These are phyloP conservation scores for Epistrophe eligans DNA, from an alignment of 2,888 invertebrate genomes.

Conservation along the genomic window DNA sequence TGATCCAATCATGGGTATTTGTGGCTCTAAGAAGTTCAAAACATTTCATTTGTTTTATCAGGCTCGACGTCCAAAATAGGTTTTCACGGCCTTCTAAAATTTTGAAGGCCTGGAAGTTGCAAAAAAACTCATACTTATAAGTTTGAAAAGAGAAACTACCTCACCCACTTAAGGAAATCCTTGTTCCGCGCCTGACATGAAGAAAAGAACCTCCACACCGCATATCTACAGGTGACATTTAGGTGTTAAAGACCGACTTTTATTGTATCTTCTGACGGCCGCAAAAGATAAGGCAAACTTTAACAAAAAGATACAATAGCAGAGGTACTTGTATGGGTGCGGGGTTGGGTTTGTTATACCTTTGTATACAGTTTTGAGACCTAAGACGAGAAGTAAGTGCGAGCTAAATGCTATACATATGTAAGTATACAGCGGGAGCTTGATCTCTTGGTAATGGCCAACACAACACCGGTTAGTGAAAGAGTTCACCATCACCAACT, in stretches of 20 bases:
- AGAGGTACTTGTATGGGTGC: conserved; percentile 4
- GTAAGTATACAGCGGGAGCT: not conserved
- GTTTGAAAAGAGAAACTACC: not conserved
- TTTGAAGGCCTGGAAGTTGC: not conserved
- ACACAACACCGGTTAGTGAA: conserved; percentile 23
- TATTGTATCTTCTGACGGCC: conserved; percentile 69
- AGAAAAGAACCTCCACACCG: conserved; percentile 59
- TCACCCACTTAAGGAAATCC: not conserved
- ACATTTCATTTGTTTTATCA: too few species aligned
- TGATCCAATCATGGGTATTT: too few species aligned
- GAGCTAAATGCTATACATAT: not conserved
- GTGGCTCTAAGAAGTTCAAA: too few species aligned
- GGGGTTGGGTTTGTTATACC: conserved; percentile 8
- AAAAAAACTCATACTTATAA: not conserved
- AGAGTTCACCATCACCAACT: conserved; percentile 44
- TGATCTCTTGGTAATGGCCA: conserved; percentile 21
- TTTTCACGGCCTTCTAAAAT: too few species aligned
- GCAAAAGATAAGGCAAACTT: conserved; percentile 51
- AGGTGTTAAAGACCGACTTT: conserved; percentile 76
- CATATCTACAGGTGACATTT: conserved; percentile 71
- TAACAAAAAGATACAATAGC: conserved; percentile 33
- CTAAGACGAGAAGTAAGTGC: not conserved
- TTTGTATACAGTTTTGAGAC: conserved; percentile 39
- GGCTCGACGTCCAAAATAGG: too few species aligned
- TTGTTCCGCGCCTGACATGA: not conserved